These are phyloP conservation scores for Cyanocitta stelleri DNA, from an alignment of 2,113 vertebrate genomes.

Conservation along the genomic window DNA sequence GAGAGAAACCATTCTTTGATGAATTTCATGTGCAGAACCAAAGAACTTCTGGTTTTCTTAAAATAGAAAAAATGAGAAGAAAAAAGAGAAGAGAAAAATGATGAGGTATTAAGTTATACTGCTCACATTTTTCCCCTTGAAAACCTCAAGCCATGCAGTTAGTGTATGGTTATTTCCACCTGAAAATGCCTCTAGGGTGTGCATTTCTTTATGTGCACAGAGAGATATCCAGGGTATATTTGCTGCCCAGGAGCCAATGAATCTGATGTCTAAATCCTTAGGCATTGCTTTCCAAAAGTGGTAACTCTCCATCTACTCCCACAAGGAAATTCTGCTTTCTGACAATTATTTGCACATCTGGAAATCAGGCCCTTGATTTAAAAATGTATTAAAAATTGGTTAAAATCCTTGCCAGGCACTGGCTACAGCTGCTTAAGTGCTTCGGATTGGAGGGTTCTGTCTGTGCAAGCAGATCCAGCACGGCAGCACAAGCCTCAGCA, in stretches of 20 bases:
- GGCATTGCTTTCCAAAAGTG: neutral
- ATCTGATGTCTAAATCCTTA: neutral
- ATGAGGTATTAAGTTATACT: neutral
- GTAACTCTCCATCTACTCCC: neutral
- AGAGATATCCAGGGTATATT: neutral
- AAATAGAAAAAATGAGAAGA: neutral
- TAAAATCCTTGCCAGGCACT: neutral
- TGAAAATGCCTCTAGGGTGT: neutral
- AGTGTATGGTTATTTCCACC: neutral
- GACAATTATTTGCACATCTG: neutral
- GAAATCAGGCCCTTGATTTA: neutral
- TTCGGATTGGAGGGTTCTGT: neutral
- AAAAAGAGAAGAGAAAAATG: neutral
- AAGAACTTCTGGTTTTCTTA: neutral
- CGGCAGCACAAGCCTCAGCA: neutral
- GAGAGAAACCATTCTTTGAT: neutral
- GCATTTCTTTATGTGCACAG: neutral
- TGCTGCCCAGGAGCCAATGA: neutral
- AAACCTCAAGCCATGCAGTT: accelerated
- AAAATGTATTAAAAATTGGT: neutral
- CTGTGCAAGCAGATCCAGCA: neutral
- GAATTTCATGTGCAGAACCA: accelerated
- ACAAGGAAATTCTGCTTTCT: neutral
- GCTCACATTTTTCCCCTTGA: neutral
- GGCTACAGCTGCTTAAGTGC: no score